Percentiles rank a stretch among this genome's conserved stretches.
Evolutionary conservation across 2,888 invertebrate genomes (phyloP).

Genomic region (Ptychoptera contaminata): DNA sequence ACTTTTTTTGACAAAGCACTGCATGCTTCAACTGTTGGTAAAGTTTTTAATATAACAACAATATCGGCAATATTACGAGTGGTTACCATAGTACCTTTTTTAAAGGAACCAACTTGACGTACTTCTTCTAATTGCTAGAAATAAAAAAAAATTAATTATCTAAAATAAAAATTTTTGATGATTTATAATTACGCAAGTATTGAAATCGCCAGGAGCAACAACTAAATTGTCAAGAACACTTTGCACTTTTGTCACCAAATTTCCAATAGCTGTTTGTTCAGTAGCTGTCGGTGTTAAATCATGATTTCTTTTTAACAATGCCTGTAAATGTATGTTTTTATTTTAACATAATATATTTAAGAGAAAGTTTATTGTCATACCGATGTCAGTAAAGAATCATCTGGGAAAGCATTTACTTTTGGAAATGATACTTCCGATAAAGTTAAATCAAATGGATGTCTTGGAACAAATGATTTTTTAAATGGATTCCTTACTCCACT

Average conservation of each 20-base stretch:
- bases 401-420: constrained; percentile 60
- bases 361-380: constrained; percentile 31
- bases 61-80: constrained; percentile 93
- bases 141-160: constrained; percentile 9
- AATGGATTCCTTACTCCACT: constrained; percentile 26
- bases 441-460: constrained; percentile 77
- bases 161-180: neutral
- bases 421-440: constrained; percentile 83
- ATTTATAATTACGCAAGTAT: constrained; percentile 71
- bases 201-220: constrained; percentile 84
- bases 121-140: constrained; percentile 80
- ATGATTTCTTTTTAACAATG: constrained; percentile 77
- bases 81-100: constrained; percentile 94
- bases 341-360: constrained; percentile 1
- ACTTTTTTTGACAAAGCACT: constrained; percentile 81
- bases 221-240: constrained; percentile 86
- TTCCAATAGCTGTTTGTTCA: constrained; percentile 84
- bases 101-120: constrained; percentile 92
- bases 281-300: constrained; percentile 82
- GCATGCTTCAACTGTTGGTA: constrained; percentile 91
- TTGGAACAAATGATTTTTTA: constrained; percentile 46
- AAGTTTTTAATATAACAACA: constrained; percentile 88
- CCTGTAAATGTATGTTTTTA: too few relatives aligned
- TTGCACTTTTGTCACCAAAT: constrained; percentile 90
- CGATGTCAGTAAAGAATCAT: constrained; percentile 73